Base-by-base conservation (phyloP, 1,140 invertebrate species). In the Maconellicoccus hirsutus region DNA sequence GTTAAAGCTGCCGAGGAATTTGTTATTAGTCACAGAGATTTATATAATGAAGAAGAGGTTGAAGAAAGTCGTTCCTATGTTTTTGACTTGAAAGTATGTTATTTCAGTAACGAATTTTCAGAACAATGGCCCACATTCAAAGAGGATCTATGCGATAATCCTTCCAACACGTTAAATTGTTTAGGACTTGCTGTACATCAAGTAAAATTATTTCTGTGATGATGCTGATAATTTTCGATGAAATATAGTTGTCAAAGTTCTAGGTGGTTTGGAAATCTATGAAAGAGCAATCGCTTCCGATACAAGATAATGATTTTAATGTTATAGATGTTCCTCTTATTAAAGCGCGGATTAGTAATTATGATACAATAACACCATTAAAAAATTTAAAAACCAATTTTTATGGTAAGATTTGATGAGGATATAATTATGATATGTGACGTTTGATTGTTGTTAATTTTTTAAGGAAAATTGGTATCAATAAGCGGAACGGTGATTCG, bases 401-500 rank as follows among this genome's bases (percentile, higher is more conserved):
- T 78, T 91, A 87, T 84, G 89, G 89, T 90, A 82, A 79, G 77
- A 77, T 38, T 27, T 23, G n/a, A n/a, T n/a, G n/a, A n/a, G n/a
- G 22, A 88, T 89, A 78, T 77, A 77, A 69, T 33, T 59, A 39
- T 33, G 12, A 25, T 61, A n/a, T 59, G 21, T 23, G 25, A 25
- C 59, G 61, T 26, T 63, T 10, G n/a, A 75, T 69, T 73, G 80
- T 80, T n/a, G n/a, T n/a, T n/a, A n/a, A n/a, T n/a, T n/a, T n/a
- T n/a, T n/a, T 27, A 74, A 90, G 90, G 89, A 16, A 93, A 93
- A 82, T 84, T 94, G 74, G 84, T 96, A 0, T 86, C 87, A 21
- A 83, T 95, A 1, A 86, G 87, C 77, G 94, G 94, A 0, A 93
- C 90, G 72, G 90, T 97, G 0, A 90, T 93, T 70, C 83, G 92